phyloP scores from a whole-genome alignment of 1,140 invertebrate species.

The Thalassaphorura encarpata region DNA sequence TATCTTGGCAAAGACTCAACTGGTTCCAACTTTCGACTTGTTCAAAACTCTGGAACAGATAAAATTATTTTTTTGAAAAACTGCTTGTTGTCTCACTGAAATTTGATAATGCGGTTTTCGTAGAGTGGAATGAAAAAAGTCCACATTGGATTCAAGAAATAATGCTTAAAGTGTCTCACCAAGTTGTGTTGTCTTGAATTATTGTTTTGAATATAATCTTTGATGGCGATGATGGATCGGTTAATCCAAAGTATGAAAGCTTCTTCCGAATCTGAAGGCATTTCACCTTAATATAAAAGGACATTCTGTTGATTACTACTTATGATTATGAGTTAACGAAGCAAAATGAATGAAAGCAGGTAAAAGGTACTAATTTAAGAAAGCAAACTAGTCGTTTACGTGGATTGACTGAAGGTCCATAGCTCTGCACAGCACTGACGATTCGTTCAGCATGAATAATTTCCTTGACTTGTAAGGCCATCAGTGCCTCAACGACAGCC shows the following conservation, averaged over 20 bases:
- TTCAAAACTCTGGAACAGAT: not conserved
- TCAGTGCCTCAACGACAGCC: conserved; percentile 92
- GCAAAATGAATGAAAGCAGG: not conserved
- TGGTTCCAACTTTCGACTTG: conserved; percentile 31
- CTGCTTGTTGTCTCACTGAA: not conserved
- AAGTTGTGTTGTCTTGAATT: conserved; percentile 29
- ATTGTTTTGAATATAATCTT: conserved; percentile 35
- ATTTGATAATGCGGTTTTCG: conserved; percentile 1
- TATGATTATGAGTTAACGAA: not conserved
- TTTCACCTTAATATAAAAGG: conserved; percentile 41
- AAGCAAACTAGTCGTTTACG: conserved; percentile 35
- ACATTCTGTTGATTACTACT: conserved; percentile 36
- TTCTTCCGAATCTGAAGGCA: conserved; percentile 66
- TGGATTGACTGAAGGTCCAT: conserved; percentile 40
- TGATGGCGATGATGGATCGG: conserved; percentile 67
- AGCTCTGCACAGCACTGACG: conserved; percentile 68
- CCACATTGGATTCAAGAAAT: not conserved
- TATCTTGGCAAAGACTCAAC: conserved; percentile 28
- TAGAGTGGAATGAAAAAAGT: not conserved
- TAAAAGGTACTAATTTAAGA: not conserved
- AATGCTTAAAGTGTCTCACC: conserved; percentile 19
- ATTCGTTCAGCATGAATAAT: conserved; percentile 82
- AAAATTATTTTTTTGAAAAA: not conserved
- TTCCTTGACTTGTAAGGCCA: conserved; percentile 88
- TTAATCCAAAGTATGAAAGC: conserved; percentile 85